Evolutionary conservation across 1,140 invertebrate species (phyloP), one percentile per base, ranked within the genome.

Genomic region (Megalopta genalis): DNA sequence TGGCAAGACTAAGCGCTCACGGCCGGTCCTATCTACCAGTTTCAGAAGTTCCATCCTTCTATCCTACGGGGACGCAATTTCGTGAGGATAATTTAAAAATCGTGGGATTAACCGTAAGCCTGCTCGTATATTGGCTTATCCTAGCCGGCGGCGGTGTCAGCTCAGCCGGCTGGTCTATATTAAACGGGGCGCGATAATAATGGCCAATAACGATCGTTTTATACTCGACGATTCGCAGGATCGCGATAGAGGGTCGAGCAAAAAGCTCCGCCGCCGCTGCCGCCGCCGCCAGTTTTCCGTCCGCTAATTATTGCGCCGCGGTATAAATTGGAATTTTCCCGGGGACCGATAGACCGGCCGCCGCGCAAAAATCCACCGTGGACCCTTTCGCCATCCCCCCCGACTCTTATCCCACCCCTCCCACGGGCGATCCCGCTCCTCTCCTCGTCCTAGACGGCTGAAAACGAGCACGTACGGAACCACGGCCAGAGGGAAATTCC

Each of bases 81-180:
- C 76, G 85, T 83, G 84, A 87, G 86, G 88, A 90, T 86, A 88
- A 83, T 89, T 90, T 90, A 88, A 90, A 89, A 90, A 90, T 89
- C 86, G 81, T 67, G n/a, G 77, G 88, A 88, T 85, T 86, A 86
- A 62, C 74, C 14, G 49, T 80, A 80, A 80, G 78, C 72, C 78
- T 54, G 42, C 72, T 72, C 72, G 64, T 75, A 76, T 80, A 80
- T 68, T 63, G 72, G 72, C 57, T 80, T 80, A 76, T 68, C 78
- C 78, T 57, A 27, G 54, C 59, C 77, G 18, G 72, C 72, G 63
- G 32, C 75, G 67, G 12, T 60, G 80, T 79, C 77, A 79, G n/a
- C 70, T n/a, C 42, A 6, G 27, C 49, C 10, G 60, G 0, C 63
- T 3, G 60, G 23, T 72, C 76, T 72, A 27, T 78, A 78, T 78